phyloP scores from a whole-genome alignment of 2,888 invertebrate species.

The Antheraea yamamai region DNA sequence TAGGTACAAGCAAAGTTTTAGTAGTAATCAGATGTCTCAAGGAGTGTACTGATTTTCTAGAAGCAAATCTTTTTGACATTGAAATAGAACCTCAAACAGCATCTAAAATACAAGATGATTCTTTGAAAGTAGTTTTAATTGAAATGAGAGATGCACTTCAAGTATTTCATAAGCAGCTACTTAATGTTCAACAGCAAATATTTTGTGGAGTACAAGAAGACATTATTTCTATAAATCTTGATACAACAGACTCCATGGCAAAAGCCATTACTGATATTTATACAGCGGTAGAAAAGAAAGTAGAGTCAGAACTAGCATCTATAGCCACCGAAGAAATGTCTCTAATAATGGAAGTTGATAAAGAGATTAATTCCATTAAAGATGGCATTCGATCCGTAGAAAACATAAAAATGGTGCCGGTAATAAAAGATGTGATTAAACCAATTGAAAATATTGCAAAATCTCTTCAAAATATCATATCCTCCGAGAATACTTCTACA shows the following conservation, averaged over 20 bases:
- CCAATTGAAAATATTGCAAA: constrained; percentile 59
- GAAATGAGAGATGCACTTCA: constrained; percentile 64
- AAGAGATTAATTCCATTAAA: constrained; percentile 61
- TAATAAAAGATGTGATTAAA: constrained; percentile 48
- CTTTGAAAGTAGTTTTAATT: constrained; percentile 48
- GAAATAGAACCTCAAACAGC: constrained; percentile 36
- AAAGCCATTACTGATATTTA: constrained; percentile 63
- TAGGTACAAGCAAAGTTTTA: constrained; percentile 55
- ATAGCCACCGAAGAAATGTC: constrained; percentile 52
- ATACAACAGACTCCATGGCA: constrained; percentile 61
- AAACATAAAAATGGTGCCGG: constrained; percentile 38
- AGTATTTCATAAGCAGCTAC: constrained; percentile 58
- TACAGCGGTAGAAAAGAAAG: constrained; percentile 59
- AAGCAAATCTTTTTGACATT: constrained; percentile 38
- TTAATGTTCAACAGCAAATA: constrained; percentile 59
- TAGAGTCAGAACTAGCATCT: constrained; percentile 42
- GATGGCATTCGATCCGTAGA: constrained; percentile 61
- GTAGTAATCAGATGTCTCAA: constrained; percentile 65
- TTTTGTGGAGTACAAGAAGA: constrained; percentile 53
- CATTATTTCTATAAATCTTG: constrained; percentile 54
- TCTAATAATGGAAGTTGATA: constrained; percentile 59
- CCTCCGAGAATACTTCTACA: constrained; percentile 36
- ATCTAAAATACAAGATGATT: constrained; percentile 35
- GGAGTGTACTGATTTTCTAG: constrained; percentile 59
- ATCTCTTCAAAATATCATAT: constrained; percentile 47